These are phyloP conservation scores for Clarias macrocephalus DNA, from an alignment of 2,113 vertebrate species.

Conservation along the genomic window DNA sequence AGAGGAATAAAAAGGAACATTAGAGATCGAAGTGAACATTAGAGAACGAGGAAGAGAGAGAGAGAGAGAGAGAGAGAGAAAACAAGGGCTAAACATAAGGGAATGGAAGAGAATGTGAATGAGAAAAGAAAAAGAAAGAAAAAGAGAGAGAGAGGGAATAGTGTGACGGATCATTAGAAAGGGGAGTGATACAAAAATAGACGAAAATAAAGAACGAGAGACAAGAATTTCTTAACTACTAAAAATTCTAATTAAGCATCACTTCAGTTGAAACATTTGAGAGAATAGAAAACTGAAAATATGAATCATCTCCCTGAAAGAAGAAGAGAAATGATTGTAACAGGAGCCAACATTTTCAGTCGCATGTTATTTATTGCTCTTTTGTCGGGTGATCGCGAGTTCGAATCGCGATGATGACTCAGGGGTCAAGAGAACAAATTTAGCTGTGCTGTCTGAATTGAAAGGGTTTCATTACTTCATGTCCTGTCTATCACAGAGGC, in stretches of 20 bases:
- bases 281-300: background rate
- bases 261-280: background rate
- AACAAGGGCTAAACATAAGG: background rate
- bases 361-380: background rate
- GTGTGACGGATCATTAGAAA: background rate
- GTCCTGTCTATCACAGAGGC: background rate
- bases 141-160: constrained; percentile 6
- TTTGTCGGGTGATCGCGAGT: background rate
- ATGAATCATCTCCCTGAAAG: background rate
- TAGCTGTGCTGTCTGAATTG: background rate
- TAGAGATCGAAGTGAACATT: background rate
- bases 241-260: background rate
- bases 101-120: background rate
- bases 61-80: constrained; percentile 2
- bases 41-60: constrained; percentile 27
- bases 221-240: background rate
- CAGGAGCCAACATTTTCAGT: background rate
- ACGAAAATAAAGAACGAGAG: background rate
- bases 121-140: background rate
- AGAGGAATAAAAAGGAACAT: background rate
- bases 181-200: background rate
- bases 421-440: background rate
- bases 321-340: background rate
- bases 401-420: background rate
- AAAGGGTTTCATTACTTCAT: background rate